A percentile compares a stretch with the other conserved stretches of the same genome.
Conservation (phyloP, 2,797 vertebrate genomes). For the Alexandromys oeconomus region DNA sequence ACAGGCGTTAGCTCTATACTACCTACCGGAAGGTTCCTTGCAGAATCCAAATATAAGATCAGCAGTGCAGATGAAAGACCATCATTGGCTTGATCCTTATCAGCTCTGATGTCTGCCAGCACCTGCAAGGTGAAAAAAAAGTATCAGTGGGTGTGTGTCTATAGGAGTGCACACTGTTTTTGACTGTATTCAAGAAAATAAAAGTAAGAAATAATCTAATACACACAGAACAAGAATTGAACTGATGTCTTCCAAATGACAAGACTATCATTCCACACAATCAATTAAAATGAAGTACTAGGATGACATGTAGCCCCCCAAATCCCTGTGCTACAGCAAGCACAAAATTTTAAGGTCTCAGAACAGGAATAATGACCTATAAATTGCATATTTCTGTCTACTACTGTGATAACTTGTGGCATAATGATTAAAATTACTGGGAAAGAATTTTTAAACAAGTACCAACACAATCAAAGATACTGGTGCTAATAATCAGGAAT, state of each 20-base stretch:
- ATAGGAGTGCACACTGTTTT: too few species aligned
- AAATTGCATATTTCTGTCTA: neutral
- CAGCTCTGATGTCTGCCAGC: conserved; percentile 92
- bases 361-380: neutral
- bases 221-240: neutral
- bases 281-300: neutral
- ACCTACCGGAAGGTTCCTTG: conserved; percentile 96
- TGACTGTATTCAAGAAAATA: neutral
- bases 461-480: too few species aligned
- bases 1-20: neutral
- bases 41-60: conserved; percentile 96
- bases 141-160: neutral
- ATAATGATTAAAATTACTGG: neutral
- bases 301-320: neutral
- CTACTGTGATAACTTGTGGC: neutral
- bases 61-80: conserved; percentile 96
- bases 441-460: neutral
- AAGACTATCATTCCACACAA: neutral
- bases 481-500: rapidly evolving
- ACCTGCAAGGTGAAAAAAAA: conserved; percentile 87
- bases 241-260: neutral
- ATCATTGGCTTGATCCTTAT: conserved; percentile 93
- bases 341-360: neutral
- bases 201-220: neutral
- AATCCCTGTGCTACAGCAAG: neutral